A percentile compares a stretch with the other conserved stretches of the same genome.
Conservation (phyloP, 2,797 vertebrate genomes). For the Eulemur rubriventer region DNA sequence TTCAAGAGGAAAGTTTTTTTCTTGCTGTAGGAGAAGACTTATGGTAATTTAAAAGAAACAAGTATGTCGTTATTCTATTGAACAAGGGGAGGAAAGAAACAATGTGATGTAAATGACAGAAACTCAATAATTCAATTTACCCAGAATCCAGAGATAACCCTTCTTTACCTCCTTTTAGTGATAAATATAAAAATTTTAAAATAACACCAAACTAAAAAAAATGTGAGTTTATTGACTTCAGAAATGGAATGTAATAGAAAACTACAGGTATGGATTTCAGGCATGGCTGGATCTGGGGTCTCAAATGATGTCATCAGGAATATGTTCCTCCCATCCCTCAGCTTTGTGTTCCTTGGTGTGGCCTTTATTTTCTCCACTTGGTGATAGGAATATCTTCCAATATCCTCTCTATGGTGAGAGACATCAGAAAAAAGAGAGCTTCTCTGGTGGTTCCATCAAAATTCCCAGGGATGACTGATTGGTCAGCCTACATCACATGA, state of each 20-base stretch:
- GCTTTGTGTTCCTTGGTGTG: background rate
- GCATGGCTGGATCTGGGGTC: background rate
- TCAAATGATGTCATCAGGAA: background rate
- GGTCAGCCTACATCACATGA: background rate
- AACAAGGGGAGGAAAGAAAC: background rate
- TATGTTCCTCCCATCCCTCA: background rate
- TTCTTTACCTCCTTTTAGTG: background rate
- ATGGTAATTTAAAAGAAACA: background rate
- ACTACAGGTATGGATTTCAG: background rate
- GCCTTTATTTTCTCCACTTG: background rate
- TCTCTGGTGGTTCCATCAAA: background rate
- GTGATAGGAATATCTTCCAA: background rate
- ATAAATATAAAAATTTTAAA: background rate
- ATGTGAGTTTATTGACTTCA: background rate
- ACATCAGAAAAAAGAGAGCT: background rate
- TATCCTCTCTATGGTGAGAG: background rate
- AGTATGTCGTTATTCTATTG: background rate
- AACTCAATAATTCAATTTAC: background rate
- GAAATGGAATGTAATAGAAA: background rate
- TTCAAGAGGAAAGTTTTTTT: background rate
- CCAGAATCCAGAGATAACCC: background rate
- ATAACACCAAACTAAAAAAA: background rate
- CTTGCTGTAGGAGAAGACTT: background rate
- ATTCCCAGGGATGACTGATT: background rate
- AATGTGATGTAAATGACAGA: background rate